These are phyloP conservation scores for Patagioenas fasciata DNA, from an alignment of 2,113 vertebrate species.

Conservation along the genomic window DNA sequence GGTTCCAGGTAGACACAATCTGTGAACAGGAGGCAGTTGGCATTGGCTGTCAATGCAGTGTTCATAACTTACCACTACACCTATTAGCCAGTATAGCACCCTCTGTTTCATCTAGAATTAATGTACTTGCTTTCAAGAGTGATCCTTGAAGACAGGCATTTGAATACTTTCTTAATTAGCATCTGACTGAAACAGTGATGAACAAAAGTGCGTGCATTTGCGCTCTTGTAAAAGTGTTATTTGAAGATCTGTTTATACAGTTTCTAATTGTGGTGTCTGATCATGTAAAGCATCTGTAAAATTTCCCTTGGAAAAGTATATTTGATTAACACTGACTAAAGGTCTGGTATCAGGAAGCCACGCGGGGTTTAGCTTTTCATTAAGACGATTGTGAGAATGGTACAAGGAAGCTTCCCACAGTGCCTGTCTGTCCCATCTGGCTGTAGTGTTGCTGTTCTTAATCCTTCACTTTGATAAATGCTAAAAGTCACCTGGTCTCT, in stretches of 20 bases:
- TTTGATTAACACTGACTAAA: neutral
- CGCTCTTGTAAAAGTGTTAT: neutral
- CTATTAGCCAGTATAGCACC: neutral
- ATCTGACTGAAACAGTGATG: neutral
- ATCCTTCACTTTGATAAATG: conserved; percentile 8
- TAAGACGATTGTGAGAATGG: neutral
- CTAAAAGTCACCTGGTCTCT: neutral
- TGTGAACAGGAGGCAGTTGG: neutral
- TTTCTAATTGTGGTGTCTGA: neutral
- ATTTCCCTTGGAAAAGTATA: neutral
- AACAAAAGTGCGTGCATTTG: neutral
- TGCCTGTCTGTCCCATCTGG: neutral
- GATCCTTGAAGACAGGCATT: neutral
- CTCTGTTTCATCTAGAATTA: neutral
- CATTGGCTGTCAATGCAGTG: neutral
- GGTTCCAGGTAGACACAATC: neutral
- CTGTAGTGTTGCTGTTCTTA: neutral
- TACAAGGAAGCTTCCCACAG: neutral
- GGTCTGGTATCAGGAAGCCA: neutral
- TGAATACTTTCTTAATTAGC: neutral
- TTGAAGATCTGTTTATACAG: neutral
- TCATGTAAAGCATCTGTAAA: neutral
- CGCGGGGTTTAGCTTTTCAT: neutral
- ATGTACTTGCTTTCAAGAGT: neutral
- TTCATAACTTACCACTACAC: neutral